Evolutionary conservation across 2,113 vertebrate genomes (phyloP), one percentile per base, ranked within the genome.

Genomic region (Bubo bubo): DNA sequence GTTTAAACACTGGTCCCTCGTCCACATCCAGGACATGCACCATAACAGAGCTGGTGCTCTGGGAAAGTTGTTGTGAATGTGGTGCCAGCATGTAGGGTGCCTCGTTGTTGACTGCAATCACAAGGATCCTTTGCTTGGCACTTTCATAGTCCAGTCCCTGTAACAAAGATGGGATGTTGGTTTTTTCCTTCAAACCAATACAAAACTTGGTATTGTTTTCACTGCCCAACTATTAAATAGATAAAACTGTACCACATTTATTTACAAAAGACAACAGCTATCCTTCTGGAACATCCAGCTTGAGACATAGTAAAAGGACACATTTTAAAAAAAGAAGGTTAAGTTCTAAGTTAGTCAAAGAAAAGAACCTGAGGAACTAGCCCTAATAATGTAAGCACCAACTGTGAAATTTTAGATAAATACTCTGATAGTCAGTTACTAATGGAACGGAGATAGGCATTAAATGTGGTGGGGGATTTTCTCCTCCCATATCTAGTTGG

Each of bases 141-240:
- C 39, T 49, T 97, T 99, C 99, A 43, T 98, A 98, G 97, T 99
- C 98, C 70, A 99, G 80, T 17, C 98, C 87, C 99, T 99, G 95
- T 41, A 93, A 84, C 83, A 83, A 45, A 94, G 91, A 52, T 56
- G 14, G 6, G 3, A 22, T 5, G 20, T 30, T 79, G 32, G 1
- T 16, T 88, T 30, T 47, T 66, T 50, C 12, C 12, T 39, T 97
- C 56, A 95, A 73, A 89, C 66, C 22, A 84, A 35, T 19, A 68
- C 8, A 45, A 81, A 89, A 64, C 9, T 73, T 39, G 11, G 4
- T 27, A 35, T 4, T 76, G 32, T 17, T 86, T 79, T 68, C 71
- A 67, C 43, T 19, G 5, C 0, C 2, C 7, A 47, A 35, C 49
- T 59, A n/a, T 49, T 50, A 70, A 80, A 84, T 22, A 39, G 43